Conservation (phyloP, 1,140 invertebrate genomes). For the Drosophila seguyi region DNA sequence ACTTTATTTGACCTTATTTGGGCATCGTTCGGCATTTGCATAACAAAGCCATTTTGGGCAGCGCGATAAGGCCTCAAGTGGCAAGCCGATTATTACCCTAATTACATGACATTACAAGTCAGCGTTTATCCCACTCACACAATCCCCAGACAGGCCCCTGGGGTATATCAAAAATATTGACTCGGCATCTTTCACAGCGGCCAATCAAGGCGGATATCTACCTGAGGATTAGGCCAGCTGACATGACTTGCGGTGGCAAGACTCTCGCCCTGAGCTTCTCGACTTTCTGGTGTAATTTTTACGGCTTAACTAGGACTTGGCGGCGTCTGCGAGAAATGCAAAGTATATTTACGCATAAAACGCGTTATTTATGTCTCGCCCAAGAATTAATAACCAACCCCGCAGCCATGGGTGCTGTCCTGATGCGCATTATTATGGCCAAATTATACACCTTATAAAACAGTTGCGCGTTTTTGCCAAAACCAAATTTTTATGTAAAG, state of each 20-base stretch:
- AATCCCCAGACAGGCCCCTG: slow-evolving; percentile 2
- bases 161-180: slow-evolving; percentile 66
- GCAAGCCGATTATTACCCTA: slow-evolving; percentile 79
- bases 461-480: slow-evolving; percentile 53
- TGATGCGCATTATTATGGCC: slow-evolving; percentile 84
- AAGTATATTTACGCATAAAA: slow-evolving; percentile 72
- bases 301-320: slow-evolving; percentile 68
- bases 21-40: slow-evolving; percentile 54
- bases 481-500: slow-evolving; percentile 82
- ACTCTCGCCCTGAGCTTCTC: slow-evolving; percentile 39
- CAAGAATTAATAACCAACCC: slow-evolving; percentile 74
- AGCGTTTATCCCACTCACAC: slow-evolving; percentile 58
- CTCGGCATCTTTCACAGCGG: slow-evolving; percentile 59
- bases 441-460: slow-evolving; percentile 83
- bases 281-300: slow-evolving; percentile 76
- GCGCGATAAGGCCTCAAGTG: slow-evolving; percentile 57
- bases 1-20: slow-evolving; percentile 3
- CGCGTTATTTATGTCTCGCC: slow-evolving; percentile 72
- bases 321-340: slow-evolving; percentile 68
- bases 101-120: slow-evolving; percentile 80
- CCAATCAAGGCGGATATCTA: slow-evolving; percentile 55
- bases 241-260: slow-evolving; percentile 60
- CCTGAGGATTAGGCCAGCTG: slow-evolving; percentile 76
- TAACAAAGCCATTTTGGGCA: slow-evolving; percentile 65
- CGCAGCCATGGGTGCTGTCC: slow-evolving; percentile 51